phyloP scores from a whole-genome alignment of 1,140 invertebrate genomes.

The Pseudomyrmex sp. region DNA sequence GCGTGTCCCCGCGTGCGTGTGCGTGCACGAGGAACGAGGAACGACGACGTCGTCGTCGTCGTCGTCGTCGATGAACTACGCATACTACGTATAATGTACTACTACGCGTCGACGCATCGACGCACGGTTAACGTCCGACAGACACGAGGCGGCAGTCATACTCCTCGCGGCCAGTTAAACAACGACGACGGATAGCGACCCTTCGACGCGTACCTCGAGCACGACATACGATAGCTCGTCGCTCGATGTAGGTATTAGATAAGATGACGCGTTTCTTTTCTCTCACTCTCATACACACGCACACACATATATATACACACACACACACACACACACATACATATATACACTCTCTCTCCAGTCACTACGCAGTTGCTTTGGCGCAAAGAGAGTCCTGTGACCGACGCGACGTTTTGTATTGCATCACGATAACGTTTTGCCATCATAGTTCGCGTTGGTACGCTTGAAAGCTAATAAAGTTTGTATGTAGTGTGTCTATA shows the following conservation, averaged over 20 bases:
- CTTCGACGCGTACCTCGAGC: slow-evolving; percentile 28
- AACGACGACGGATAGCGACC: slow-evolving; percentile 53
- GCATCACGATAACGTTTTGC: slow-evolving; percentile 2
- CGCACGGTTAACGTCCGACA: slow-evolving; percentile 23
- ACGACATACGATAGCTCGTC: slow-evolving; percentile 37
- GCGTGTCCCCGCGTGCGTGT: slow-evolving; percentile 16
- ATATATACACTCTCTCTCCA: too few species aligned
- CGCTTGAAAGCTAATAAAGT: not conserved
- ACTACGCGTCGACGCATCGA: slow-evolving; percentile 9
- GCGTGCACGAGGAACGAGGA: not conserved
- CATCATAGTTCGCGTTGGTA: not conserved
- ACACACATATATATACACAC: too few species aligned
- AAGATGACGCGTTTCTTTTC: slow-evolving; percentile 23
- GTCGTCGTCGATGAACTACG: slow-evolving; percentile 3
- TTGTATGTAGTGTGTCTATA: too few species aligned
- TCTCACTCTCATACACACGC: not conserved
- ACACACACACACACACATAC: not conserved
- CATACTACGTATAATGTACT: slow-evolving; percentile 30
- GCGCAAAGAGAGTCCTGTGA: slow-evolving; percentile 5
- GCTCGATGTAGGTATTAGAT: slow-evolving; percentile 50
- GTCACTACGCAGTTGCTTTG: too few species aligned
- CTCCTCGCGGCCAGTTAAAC: slow-evolving; percentile 15
- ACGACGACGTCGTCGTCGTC: not conserved
- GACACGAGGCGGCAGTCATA: slow-evolving; percentile 25
- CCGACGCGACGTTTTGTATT: slow-evolving; percentile 1